A percentile compares a stretch with the other conserved stretches of the same genome.
phyloP scores from a whole-genome alignment of 2,888 invertebrate species.

The Subacronicta megacephala region DNA sequence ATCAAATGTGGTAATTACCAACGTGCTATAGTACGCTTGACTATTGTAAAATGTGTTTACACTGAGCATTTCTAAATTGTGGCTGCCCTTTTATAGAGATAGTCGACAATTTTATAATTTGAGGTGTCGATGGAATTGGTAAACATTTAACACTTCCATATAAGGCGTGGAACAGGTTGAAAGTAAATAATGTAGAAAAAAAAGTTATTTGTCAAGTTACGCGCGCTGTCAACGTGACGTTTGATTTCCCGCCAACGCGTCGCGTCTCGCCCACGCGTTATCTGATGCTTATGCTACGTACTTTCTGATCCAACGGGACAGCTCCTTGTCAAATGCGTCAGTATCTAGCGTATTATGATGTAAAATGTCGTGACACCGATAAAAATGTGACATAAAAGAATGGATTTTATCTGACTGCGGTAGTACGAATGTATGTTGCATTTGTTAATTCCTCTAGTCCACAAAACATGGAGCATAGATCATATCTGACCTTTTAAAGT shows the following conservation, averaged over 20 bases:
- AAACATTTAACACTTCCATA: slow-evolving; percentile 60
- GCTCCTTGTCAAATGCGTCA: slow-evolving; percentile 52
- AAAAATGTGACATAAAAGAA: slow-evolving; percentile 50
- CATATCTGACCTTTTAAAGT: slow-evolving; percentile 24
- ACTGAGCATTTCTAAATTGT: slow-evolving; percentile 44
- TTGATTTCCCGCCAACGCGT: slow-evolving; percentile 64
- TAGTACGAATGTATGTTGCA: slow-evolving; percentile 33
- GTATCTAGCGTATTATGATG: slow-evolving; percentile 52
- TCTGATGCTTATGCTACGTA: slow-evolving; percentile 38
- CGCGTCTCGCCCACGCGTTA: slow-evolving; percentile 45
- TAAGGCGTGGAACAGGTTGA: slow-evolving; percentile 61
- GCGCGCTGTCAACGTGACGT: slow-evolving; percentile 66
- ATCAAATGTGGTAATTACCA: slow-evolving; percentile 58
- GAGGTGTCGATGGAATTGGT: slow-evolving; percentile 56
- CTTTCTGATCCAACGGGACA: slow-evolving; percentile 46
- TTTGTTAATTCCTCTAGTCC: slow-evolving; percentile 48
- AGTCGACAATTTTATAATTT: slow-evolving; percentile 46
- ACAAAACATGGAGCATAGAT: slow-evolving; percentile 40
- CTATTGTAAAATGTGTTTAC: slow-evolving; percentile 47
- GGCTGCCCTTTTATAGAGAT: slow-evolving; percentile 40
- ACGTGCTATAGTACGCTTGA: slow-evolving; percentile 33
- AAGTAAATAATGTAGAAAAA: slow-evolving; percentile 49
- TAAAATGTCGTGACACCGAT: slow-evolving; percentile 55
- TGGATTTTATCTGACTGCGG: slow-evolving; percentile 48
- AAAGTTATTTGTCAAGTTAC: slow-evolving; percentile 59